Base-by-base conservation (phyloP, 2,113 vertebrate genomes). In the Xiphias gladius region DNA sequence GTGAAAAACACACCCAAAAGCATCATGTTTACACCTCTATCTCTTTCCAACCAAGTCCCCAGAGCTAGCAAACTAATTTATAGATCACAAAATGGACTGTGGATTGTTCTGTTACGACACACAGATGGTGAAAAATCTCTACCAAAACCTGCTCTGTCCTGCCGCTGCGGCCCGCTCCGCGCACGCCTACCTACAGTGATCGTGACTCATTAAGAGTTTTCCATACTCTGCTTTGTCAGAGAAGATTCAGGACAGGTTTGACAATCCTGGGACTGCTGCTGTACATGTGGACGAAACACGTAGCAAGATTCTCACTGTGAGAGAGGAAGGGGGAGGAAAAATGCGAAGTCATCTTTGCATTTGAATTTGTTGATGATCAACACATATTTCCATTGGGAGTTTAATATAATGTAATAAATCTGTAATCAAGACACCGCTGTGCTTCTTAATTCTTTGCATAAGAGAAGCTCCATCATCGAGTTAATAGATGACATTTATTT, bases 191-290 rank as follows among this genome's bases (percentile, higher is more conserved):
- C 43, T 41, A 70, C 63, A 54, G 28, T 4, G 1, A 76, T 73
- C 19, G 14, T 89, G 90, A 92, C 59, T 88, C 72, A 84, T 81
- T 79, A 48, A 88, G 73, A 91, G 85, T 84, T 83, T 72, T 76
- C 82, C 74, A 69, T 64, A 75, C 46, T 55, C 26, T 39, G n/a
- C 59, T 83, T 76, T 19, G 71, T 70, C 5, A 9, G 39, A 58
- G 43, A 78, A 87, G 82, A 67, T 58, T 64, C 54, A 73, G 81
- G 30, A 69, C 50, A 83, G 79, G 80, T 86, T 87, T 62, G 76
- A 92, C n/a, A 78, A 72, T 88, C 78, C 83, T 78, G 64, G 41
- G 70, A 61, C 52, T 1, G 57, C n/a, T 68, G 80, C 52, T 80
- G 79, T 30, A 66, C 37, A 66, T 76, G 79, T 16, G 80, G 55